Conservation (phyloP, 2,797 vertebrate genomes). For the Gallirallus australis region DNA sequence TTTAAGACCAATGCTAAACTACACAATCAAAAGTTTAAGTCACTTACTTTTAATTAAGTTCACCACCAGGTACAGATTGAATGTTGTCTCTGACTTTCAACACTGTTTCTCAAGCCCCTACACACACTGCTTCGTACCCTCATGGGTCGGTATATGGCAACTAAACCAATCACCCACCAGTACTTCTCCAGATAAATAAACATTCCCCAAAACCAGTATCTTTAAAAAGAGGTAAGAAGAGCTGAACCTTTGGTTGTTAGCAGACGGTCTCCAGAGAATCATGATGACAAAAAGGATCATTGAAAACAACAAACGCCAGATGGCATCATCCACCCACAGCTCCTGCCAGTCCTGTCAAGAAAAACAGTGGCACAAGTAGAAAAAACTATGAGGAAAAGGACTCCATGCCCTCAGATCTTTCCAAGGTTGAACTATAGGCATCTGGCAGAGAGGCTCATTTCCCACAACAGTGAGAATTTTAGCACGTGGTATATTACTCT, state of each 20-base stretch:
- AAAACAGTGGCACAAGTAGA: neutral
- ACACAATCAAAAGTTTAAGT: neutral
- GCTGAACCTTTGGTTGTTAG: conserved; percentile 92
- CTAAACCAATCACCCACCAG: neutral
- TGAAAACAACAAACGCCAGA: conserved; percentile 96
- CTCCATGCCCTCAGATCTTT: neutral
- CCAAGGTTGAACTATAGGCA: neutral
- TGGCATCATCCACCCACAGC: conserved; percentile 95
- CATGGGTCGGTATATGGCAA: neutral
- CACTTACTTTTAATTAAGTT: neutral
- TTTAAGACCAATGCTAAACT: neutral
- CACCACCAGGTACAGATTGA: neutral
- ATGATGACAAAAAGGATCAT: conserved; percentile 97
- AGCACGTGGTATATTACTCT: neutral
- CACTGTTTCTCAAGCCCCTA: neutral
- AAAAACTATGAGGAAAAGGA: neutral
- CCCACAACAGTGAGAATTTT: neutral
- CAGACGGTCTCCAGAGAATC: conserved; percentile 94
- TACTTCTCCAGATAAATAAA: neutral
- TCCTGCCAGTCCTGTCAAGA: conserved; percentile 91
- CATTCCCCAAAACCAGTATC: neutral
- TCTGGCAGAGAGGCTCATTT: neutral
- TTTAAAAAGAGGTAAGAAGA: conserved; percentile 11
- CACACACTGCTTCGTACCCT: neutral
- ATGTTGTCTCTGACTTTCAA: neutral